Conservation (phyloP, 2,888 invertebrate species). For the Dynastes tityus region DNA sequence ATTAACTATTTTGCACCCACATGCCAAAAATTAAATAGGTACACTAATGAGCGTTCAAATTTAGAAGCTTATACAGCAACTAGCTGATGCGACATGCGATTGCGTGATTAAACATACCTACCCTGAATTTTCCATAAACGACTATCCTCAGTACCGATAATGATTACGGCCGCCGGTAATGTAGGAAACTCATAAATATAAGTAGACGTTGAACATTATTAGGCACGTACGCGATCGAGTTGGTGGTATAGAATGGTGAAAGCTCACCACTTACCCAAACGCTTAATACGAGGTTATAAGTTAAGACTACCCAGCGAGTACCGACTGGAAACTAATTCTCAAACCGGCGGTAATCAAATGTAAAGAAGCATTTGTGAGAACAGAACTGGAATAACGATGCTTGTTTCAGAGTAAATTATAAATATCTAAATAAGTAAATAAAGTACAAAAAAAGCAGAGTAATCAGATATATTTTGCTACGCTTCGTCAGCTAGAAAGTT, state of each 20-base stretch:
- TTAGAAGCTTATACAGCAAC: background rate
- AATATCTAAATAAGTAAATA: background rate
- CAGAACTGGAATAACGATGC: background rate
- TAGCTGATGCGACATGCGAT: background rate
- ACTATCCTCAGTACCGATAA: constrained; percentile 1
- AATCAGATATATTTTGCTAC: background rate
- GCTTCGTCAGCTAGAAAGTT: background rate
- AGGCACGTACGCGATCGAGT: constrained; percentile 3
- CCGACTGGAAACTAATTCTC: constrained; percentile 19
- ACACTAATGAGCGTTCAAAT: background rate
- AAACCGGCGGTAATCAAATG: background rate
- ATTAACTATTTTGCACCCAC: background rate
- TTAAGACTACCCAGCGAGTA: background rate
- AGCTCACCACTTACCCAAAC: constrained; percentile 3
- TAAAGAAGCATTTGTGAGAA: constrained; percentile 12
- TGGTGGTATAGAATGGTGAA: background rate
- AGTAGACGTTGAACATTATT: constrained; percentile 11
- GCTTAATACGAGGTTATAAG: constrained; percentile 12
- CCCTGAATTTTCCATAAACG: constrained; percentile 1
- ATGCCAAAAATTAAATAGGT: background rate
- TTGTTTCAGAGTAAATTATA: background rate
- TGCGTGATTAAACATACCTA: background rate
- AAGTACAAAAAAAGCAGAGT: background rate
- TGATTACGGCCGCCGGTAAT: background rate
- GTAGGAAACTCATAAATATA: constrained; percentile 12